phyloP scores from a whole-genome alignment of 2,888 invertebrate species.

The Sinodicranocentrus sp. region DNA sequence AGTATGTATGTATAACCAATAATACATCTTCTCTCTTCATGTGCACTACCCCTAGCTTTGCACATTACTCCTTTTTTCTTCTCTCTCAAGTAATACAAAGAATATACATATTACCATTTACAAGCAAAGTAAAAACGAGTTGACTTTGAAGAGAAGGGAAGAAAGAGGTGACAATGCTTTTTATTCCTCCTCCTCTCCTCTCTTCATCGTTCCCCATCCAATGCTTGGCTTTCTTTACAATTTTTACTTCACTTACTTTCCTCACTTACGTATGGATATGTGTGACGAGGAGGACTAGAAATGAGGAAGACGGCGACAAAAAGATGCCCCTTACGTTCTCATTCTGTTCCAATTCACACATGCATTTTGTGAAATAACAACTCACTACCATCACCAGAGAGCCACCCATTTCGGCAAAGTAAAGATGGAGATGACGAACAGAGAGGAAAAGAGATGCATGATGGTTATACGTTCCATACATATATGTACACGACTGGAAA shows the following conservation, averaged over 20 bases:
- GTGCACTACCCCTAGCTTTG: too few species aligned
- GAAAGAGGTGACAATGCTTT: slow-evolving; percentile 70
- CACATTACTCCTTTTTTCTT: slow-evolving; percentile 33
- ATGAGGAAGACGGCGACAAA: slow-evolving; percentile 39
- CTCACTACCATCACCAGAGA: slow-evolving; percentile 21
- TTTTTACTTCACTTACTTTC: slow-evolving; percentile 28
- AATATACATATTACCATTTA: slow-evolving; percentile 52
- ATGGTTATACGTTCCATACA: slow-evolving; percentile 18
- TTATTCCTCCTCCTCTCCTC: slow-evolving; percentile 54
- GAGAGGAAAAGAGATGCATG: slow-evolving; percentile 41
- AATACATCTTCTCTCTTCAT: slow-evolving; percentile 10
- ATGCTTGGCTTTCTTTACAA: slow-evolving; percentile 18
- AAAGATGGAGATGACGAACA: slow-evolving; percentile 39
- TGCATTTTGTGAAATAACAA: slow-evolving; percentile 66
- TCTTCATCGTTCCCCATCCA: slow-evolving; percentile 54
- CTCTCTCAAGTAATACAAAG: slow-evolving; percentile 41
- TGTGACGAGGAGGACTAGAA: slow-evolving; percentile 10
- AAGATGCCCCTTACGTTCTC: slow-evolving; percentile 69
- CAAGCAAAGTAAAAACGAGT: slow-evolving; percentile 71
- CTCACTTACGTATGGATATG: slow-evolving; percentile 14
- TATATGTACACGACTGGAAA: slow-evolving; percentile 8
- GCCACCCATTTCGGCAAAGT: slow-evolving; percentile 55
- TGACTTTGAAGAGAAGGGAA: slow-evolving; percentile 73
- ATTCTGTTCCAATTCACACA: slow-evolving; percentile 74
- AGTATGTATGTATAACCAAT: neutral